Evolutionary conservation across 1,140 invertebrate species (phyloP).

Genomic region (Aphaenogaster rudis): DNA sequence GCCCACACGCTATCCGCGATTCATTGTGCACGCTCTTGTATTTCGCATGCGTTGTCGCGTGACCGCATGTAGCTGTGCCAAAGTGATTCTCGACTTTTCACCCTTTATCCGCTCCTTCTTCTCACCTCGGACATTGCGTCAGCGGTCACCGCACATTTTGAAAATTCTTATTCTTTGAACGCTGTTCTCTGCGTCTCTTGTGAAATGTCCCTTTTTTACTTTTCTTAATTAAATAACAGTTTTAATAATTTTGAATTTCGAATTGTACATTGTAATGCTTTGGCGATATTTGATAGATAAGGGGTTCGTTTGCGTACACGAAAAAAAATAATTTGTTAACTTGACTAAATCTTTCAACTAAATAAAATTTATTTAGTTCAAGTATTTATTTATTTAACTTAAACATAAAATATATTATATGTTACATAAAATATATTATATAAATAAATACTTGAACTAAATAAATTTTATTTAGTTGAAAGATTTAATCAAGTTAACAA

Average conservation of each 20-base stretch:
- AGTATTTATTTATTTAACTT: too few relatives aligned
- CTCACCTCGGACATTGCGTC: too few relatives aligned
- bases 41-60: neutral
- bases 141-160: neutral
- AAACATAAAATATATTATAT: too few relatives aligned
- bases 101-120: neutral
- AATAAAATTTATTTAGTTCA: too few relatives aligned
- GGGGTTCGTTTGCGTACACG: too few relatives aligned
- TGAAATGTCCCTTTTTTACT: neutral
- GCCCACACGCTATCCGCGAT: neutral
- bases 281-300: neutral
- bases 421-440: too few relatives aligned
- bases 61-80: neutral
- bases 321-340: too few relatives aligned
- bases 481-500: too few relatives aligned
- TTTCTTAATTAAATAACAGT: neutral
- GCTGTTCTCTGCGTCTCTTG: too few relatives aligned
- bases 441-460: too few relatives aligned
- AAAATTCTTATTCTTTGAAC: neutral
- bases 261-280: neutral
- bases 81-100: neutral
- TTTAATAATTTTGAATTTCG: neutral
- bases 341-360: too few relatives aligned
- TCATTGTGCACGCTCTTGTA: neutral
- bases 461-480: too few relatives aligned